These are phyloP conservation scores for Achlya flavicornis DNA, from an alignment of 2,888 invertebrate genomes.

Conservation along the genomic window DNA sequence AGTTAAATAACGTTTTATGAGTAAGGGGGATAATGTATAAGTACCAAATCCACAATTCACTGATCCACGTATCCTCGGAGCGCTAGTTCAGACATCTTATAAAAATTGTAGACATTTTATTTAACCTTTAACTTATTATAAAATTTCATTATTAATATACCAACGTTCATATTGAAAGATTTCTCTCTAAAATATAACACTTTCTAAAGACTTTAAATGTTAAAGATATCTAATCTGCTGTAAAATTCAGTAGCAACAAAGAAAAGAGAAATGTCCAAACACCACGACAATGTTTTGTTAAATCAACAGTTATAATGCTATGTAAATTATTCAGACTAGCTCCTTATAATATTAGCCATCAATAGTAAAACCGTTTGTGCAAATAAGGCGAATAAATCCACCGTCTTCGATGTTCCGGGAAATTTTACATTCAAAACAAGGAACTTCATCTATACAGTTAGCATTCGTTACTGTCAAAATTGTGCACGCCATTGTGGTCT, in stretches of 20 bases:
- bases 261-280: slow-evolving; percentile 12
- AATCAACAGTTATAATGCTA: slow-evolving; percentile 23
- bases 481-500: slow-evolving; percentile 5
- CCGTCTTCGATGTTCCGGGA: slow-evolving; percentile 15
- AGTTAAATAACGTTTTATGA: no score
- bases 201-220: no score
- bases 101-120: no score
- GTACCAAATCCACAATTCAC: no score
- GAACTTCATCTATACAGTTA: slow-evolving; percentile 8
- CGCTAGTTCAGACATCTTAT: no score
- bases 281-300: slow-evolving; percentile 17
- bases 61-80: no score
- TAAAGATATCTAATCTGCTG: no score
- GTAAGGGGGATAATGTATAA: no score
- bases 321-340: slow-evolving; percentile 34
- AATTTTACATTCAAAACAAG: slow-evolving; percentile 26
- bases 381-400: slow-evolving; percentile 19
- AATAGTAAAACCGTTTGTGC: slow-evolving; percentile 11
- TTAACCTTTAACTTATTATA: no score
- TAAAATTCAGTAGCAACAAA: background rate
- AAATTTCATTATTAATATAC: no score
- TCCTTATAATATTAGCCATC: background rate
- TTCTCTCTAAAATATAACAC: no score
- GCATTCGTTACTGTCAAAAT: background rate
- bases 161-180: no score